Percentiles rank a stretch among this genome's conserved stretches.
phyloP scores from a whole-genome alignment of 2,888 invertebrate species.

The Acrobasis suavella region DNA sequence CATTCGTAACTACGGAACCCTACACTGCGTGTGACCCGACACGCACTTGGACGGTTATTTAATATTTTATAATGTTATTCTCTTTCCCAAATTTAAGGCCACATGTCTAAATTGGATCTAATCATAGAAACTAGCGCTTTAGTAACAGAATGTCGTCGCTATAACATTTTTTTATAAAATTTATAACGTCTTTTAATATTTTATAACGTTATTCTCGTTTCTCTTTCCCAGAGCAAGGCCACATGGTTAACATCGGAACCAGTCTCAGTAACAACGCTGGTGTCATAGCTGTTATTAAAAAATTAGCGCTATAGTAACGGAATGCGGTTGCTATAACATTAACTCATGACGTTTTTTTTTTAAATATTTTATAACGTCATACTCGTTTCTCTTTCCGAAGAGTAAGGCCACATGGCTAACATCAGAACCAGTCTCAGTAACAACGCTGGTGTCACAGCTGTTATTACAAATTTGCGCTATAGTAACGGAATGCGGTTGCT shows the following conservation, averaged over 20 bases:
- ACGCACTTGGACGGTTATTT: neutral
- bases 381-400: slow-evolving; percentile 33
- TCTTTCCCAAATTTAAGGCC: slow-evolving; percentile 41
- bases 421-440: slow-evolving; percentile 47
- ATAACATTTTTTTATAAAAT: slow-evolving; percentile 37
- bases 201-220: slow-evolving; percentile 29
- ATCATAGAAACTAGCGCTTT: slow-evolving; percentile 47
- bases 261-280: slow-evolving; percentile 47
- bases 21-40: too few relatives aligned
- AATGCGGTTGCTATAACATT: neutral
- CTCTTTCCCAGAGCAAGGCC: slow-evolving; percentile 40
- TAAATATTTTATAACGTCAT: slow-evolving; percentile 24
- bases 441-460: too few relatives aligned
- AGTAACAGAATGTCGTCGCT: slow-evolving; percentile 40
- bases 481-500: neutral
- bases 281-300: slow-evolving; percentile 40
- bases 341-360: neutral
- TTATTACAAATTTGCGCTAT: too few relatives aligned
- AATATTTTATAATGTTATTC: slow-evolving; percentile 29
- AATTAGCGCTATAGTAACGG: slow-evolving; percentile 34
- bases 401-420: slow-evolving; percentile 57
- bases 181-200: neutral
- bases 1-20: too few relatives aligned
- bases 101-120: slow-evolving; percentile 54
- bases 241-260: slow-evolving; percentile 53